These are phyloP conservation scores for Sesamia nonagrioides DNA, from an alignment of 1,140 invertebrate genomes.

Conservation along the genomic window DNA sequence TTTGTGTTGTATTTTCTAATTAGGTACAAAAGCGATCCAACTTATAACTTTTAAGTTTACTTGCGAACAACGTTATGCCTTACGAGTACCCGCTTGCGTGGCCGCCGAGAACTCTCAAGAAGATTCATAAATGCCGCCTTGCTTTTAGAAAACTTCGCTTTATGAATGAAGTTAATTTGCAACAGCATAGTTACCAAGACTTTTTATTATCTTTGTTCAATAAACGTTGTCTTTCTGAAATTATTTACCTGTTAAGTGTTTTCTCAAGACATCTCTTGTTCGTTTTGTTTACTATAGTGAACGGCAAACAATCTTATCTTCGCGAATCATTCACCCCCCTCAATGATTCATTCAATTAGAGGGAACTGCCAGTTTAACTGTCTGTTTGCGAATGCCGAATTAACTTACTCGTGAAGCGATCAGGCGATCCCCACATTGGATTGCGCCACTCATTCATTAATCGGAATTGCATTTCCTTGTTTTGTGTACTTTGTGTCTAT, in stretches of 20 bases:
- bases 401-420: neutral
- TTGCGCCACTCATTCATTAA: slow-evolving; percentile 31
- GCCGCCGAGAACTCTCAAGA: neutral
- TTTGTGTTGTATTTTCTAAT: neutral
- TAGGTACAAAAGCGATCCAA: neutral
- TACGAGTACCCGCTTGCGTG: neutral
- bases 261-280: neutral
- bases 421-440: neutral
- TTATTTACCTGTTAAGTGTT: neutral
- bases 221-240: slow-evolving; percentile 18
- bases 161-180: neutral
- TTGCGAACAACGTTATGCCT: neutral
- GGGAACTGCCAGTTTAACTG: neutral
- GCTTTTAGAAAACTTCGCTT: slow-evolving; percentile 21
- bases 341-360: slow-evolving; percentile 19
- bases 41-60: neutral
- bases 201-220: slow-evolving; percentile 10
- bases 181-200: neutral
- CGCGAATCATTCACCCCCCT: neutral
- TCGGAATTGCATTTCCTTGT: slow-evolving; percentile 31
- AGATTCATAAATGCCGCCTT: slow-evolving; percentile 2
- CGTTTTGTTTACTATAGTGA: neutral
- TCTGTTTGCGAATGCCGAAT: slow-evolving; percentile 4
- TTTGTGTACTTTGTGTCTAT: neutral
- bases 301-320: neutral